Conservation (phyloP, 2,113 vertebrate genomes). For the Thalassoma bifasciatum region DNA sequence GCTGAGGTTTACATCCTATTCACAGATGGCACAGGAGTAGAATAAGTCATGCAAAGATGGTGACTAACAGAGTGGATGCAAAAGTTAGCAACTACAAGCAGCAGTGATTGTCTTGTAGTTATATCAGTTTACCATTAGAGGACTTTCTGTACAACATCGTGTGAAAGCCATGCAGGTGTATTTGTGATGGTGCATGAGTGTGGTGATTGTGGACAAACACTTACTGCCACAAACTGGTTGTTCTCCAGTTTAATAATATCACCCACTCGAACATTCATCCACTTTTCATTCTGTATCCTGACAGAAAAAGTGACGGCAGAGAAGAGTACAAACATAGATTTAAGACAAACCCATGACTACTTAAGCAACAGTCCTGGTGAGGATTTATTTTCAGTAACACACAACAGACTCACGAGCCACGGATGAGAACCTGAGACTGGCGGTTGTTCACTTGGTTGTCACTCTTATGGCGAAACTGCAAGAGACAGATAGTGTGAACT, state of each 20-base stretch:
- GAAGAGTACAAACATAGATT: too few species aligned
- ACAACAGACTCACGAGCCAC: constrained; percentile 88
- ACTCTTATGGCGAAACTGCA: constrained; percentile 95
- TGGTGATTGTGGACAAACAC: constrained; percentile 42
- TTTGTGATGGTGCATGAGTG: not conserved
- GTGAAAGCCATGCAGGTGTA: not conserved
- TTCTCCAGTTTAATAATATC: constrained; percentile 97
- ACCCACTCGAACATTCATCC: constrained; percentile 96
- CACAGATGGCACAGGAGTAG: not conserved
- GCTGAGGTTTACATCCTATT: constrained; percentile 41
- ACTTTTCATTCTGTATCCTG: constrained; percentile 92
- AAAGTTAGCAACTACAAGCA: not conserved
- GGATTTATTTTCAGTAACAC: not conserved
- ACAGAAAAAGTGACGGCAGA: constrained; percentile 10
- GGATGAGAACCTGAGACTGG: constrained; percentile 95
- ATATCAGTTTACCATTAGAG: constrained; percentile 22
- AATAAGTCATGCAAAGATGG: constrained; percentile 9
- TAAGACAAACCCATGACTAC: not conserved
- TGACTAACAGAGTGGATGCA: not conserved
- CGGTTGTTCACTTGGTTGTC: constrained; percentile 98
- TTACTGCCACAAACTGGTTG: constrained; percentile 97
- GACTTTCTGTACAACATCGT: not conserved
- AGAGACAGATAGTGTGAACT: constrained; percentile 21
- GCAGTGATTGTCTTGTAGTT: not conserved
- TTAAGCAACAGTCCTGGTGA: not conserved